Percentiles rank a stretch among this genome's conserved stretches.
phyloP scores from a whole-genome alignment of 2,797 vertebrate species.

The Gobionotothen gibberifrons region DNA sequence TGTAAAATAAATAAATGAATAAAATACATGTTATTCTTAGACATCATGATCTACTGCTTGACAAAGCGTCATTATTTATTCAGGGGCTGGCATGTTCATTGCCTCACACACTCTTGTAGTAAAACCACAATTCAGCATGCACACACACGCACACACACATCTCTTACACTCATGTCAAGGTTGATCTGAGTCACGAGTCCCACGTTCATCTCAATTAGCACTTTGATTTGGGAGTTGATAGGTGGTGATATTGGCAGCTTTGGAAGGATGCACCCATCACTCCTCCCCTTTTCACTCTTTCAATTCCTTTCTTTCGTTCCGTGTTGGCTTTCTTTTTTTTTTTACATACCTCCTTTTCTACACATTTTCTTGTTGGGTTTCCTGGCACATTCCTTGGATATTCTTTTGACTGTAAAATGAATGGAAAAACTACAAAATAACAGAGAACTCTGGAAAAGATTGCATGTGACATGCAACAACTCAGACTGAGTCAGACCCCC shows the following conservation, averaged over 20 bases:
- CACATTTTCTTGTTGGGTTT: conserved; percentile 99
- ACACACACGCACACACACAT: conserved; percentile 33
- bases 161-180: conserved; percentile 68
- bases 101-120: conserved; percentile 36
- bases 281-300: conserved; percentile 81
- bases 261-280: conserved; percentile 81
- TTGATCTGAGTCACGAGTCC: conserved; percentile 77
- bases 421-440: conserved; percentile 99
- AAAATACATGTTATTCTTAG: conserved; percentile 31
- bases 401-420: conserved; percentile 99
- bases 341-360: conserved; percentile 99
- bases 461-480: conserved; percentile 94
- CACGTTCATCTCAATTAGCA: conserved; percentile 80
- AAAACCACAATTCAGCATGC: conserved; percentile 33
- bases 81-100: conserved; percentile 37
- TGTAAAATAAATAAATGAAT: conserved; percentile 17
- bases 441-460: conserved; percentile 93
- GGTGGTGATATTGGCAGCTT: conserved; percentile 77
- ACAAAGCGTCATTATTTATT: conserved; percentile 54
- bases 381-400: conserved; percentile 99
- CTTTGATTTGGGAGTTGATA: conserved; percentile 80
- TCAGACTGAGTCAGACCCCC: conserved; percentile 81
- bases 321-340: conserved; percentile 70
- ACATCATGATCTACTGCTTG: conserved; percentile 44
- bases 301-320: conserved; percentile 78